A percentile compares a stretch with the other conserved stretches of the same genome.
phyloP scores from a whole-genome alignment of 2,888 invertebrate genomes.

The Macrophya annulata region DNA sequence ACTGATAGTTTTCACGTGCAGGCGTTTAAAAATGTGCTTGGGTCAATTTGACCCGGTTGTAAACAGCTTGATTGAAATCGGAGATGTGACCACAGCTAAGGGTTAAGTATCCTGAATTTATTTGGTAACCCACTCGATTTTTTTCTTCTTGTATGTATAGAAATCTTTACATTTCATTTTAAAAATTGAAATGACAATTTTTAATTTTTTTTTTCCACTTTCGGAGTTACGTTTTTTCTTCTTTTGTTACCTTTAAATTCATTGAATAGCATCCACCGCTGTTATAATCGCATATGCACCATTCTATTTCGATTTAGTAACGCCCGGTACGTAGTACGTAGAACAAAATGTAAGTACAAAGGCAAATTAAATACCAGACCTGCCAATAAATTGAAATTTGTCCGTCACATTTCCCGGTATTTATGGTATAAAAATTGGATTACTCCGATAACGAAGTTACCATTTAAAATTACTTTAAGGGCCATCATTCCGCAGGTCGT shows the following conservation, averaged over 20 bases:
- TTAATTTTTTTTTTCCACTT: background rate
- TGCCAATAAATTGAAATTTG: background rate
- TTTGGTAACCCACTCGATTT: background rate
- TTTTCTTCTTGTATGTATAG: background rate
- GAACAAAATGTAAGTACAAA: background rate
- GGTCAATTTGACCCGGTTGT: too few species aligned
- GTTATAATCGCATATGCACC: background rate
- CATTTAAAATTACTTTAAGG: background rate
- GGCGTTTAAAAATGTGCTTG: too few species aligned
- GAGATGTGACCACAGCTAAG: too few species aligned
- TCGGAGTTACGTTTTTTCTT: background rate
- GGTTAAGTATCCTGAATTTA: background rate
- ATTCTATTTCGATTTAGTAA: background rate
- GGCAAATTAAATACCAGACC: background rate
- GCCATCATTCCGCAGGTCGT: constrained; percentile 1
- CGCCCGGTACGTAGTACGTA: background rate
- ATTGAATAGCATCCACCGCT: background rate
- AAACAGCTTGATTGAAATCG: too few species aligned
- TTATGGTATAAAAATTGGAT: constrained; percentile 4
- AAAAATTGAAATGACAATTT: background rate
- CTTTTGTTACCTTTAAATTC: too few species aligned
- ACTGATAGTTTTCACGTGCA: too few species aligned
- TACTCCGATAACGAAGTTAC: constrained; percentile 15
- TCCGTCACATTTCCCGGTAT: background rate
- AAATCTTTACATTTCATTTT: background rate